Conservation (phyloP, 2,888 invertebrate species). For the Drosophila conformis region DNA sequence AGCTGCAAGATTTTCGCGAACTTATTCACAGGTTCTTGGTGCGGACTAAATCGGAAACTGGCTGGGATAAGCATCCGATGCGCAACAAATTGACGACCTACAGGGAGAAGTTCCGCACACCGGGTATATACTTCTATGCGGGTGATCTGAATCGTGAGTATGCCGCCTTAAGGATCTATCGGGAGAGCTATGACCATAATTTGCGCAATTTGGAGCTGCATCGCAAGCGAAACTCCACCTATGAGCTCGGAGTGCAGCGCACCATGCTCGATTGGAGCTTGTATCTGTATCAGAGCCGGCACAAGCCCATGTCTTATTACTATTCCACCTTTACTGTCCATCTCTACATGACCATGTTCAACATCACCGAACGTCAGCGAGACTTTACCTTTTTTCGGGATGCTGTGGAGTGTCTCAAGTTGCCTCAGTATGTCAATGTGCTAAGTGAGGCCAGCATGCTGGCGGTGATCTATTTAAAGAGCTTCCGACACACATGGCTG, state of each 20-base stretch:
- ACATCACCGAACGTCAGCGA: constrained; percentile 74
- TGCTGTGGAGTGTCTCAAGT: constrained; percentile 78
- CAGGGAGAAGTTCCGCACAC: constrained; percentile 72
- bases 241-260: constrained; percentile 71
- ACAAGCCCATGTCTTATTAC: constrained; percentile 83
- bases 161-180: constrained; percentile 70
- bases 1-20: constrained; percentile 69
- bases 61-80: constrained; percentile 60
- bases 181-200: constrained; percentile 82
- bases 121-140: constrained; percentile 74
- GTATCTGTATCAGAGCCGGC: constrained; percentile 81
- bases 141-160: constrained; percentile 78
- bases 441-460: constrained; percentile 81
- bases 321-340: constrained; percentile 82
- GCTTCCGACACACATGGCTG: constrained; percentile 79
- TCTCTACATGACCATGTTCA: constrained; percentile 83
- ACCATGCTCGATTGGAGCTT: constrained; percentile 82
- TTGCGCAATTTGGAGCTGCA: constrained; percentile 74
- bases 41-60: constrained; percentile 54
- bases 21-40: constrained; percentile 71
- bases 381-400: constrained; percentile 74
- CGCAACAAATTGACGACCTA: constrained; percentile 64
- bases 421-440: constrained; percentile 80
- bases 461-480: constrained; percentile 82
- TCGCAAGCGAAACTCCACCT: constrained; percentile 77